These are phyloP conservation scores for Clarias magur DNA, from an alignment of 2,113 vertebrate genomes.

Conservation along the genomic window DNA sequence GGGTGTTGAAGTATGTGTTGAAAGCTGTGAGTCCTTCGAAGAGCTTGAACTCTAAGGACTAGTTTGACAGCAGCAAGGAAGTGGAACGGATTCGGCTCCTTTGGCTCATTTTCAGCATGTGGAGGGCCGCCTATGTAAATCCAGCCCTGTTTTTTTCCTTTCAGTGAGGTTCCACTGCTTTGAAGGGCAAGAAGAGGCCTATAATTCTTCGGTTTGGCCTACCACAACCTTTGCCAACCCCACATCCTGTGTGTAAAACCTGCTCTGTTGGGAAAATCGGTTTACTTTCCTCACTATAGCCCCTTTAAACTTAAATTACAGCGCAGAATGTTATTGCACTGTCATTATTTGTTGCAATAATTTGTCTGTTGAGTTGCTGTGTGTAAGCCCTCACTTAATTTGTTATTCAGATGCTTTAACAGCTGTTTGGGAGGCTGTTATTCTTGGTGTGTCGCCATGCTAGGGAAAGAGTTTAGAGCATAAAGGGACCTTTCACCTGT, in stretches of 20 bases:
- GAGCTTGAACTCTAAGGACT: conserved; percentile 25
- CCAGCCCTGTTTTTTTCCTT: conserved; percentile 43
- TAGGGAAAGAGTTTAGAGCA: conserved; percentile 46
- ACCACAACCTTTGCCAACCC: conserved; percentile 45
- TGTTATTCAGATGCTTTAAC: conserved; percentile 55
- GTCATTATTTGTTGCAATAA: conserved; percentile 54
- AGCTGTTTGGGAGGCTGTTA: conserved; percentile 50
- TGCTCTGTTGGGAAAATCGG: conserved; percentile 31
- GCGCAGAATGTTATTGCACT: conserved; percentile 42
- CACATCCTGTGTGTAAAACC: conserved; percentile 48
- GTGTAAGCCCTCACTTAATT: conserved; percentile 42
- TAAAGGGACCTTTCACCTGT: conserved; percentile 54
- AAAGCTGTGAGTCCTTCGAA: conserved; percentile 40
- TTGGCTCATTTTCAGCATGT: conserved; percentile 36
- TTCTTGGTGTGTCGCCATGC: conserved; percentile 46
- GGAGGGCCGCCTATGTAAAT: conserved; percentile 40
- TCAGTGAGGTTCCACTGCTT: conserved; percentile 34
- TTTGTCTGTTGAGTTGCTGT: conserved; percentile 44
- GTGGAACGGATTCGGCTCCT: conserved; percentile 27
- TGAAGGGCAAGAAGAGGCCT: conserved; percentile 24
- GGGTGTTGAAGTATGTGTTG: conserved; percentile 41
- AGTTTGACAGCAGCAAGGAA: conserved; percentile 39
- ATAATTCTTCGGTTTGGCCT: conserved; percentile 45
- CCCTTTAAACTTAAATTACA: conserved; percentile 50
- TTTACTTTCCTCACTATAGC: conserved; percentile 47